A percentile compares a stretch with the other conserved stretches of the same genome.
Evolutionary conservation across 1,140 invertebrate species (phyloP).

Genomic region (Calosoma granatense): DNA sequence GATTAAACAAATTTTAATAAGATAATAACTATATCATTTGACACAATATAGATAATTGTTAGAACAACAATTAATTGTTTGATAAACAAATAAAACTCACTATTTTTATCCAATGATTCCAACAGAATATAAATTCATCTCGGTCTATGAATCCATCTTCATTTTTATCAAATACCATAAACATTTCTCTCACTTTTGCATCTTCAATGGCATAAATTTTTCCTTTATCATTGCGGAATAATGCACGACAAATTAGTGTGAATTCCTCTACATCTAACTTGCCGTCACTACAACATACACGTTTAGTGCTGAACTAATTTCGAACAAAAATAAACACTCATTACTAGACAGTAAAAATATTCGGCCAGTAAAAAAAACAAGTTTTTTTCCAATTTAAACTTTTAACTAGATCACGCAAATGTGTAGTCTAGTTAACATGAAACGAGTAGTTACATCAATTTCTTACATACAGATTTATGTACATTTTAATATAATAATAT

Average conservation of each 20-base stretch:
- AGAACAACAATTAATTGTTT: no score
- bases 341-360: constrained; percentile 8
- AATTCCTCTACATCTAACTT: constrained; percentile 69
- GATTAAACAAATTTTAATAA: no score
- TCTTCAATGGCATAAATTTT: constrained; percentile 71
- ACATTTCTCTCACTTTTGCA: constrained; percentile 62
- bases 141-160: constrained; percentile 68
- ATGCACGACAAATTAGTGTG: constrained; percentile 65
- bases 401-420: no score
- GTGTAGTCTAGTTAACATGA: no score
- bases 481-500: no score
- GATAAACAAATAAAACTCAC: constrained; percentile 37
- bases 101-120: constrained; percentile 78
- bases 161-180: constrained; percentile 68
- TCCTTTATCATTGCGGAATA: constrained; percentile 78
- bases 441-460: no score
- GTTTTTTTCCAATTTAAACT: neutral
- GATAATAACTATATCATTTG: no score
- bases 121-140: constrained; percentile 72
- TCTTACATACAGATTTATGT: no score
- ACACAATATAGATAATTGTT: no score
- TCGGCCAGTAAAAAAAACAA: neutral
- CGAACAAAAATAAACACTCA: constrained; percentile 12
- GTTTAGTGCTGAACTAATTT: neutral
- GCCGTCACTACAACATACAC: constrained; percentile 53